A percentile compares a stretch with the other conserved stretches of the same genome.
phyloP scores from a whole-genome alignment of 2,113 vertebrate species.

The Poecile atricapillus region DNA sequence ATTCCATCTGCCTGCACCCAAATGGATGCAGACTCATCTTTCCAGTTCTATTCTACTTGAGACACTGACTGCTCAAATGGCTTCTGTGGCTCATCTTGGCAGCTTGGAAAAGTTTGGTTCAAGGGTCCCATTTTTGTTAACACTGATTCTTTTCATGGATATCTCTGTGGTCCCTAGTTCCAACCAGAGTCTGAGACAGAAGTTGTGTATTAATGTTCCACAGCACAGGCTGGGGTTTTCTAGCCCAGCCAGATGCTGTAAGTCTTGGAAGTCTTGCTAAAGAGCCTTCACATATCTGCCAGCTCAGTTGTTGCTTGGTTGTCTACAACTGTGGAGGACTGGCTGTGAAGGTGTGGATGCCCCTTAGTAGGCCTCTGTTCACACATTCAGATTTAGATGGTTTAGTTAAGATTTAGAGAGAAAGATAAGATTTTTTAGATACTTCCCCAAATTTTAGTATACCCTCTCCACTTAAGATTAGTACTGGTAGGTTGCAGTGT shows the following conservation, averaged over 20 bases:
- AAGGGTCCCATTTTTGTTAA: background rate
- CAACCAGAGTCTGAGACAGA: background rate
- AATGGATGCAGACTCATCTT: background rate
- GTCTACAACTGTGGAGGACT: background rate
- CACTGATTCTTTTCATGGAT: background rate
- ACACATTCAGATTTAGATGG: background rate
- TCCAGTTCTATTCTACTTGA: background rate
- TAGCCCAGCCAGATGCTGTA: background rate
- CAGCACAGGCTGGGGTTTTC: background rate
- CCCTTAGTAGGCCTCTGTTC: background rate
- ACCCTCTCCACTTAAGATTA: background rate
- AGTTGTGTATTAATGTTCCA: background rate
- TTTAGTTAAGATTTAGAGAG: background rate
- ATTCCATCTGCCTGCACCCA: background rate
- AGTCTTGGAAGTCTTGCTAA: conserved; percentile 6
- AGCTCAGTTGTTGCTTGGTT: background rate
- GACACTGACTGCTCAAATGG: background rate
- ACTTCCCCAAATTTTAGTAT: background rate
- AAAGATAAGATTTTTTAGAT: background rate
- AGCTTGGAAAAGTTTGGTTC: background rate
- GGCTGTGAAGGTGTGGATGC: background rate
- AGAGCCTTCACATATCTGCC: background rate
- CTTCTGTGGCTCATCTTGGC: background rate
- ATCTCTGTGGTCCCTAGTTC: background rate
- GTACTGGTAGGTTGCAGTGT: background rate